Percentiles rank a stretch among this genome's conserved stretches.
Conservation (phyloP, 1,140 invertebrate genomes). For the Helicoverpa armigera region DNA sequence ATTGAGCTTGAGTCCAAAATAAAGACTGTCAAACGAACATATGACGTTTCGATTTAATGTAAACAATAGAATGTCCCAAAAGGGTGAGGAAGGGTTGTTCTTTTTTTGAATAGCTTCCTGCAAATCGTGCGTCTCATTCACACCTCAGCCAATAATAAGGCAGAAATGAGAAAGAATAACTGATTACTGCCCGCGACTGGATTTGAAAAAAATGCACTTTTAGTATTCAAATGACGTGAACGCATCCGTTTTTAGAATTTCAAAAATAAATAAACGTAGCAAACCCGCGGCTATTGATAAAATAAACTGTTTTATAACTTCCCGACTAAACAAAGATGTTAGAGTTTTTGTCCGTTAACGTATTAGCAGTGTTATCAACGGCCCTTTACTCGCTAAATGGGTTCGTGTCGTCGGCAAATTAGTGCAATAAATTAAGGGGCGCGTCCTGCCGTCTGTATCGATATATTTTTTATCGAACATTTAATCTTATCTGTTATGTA, state of each 20-base stretch:
- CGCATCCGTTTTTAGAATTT: constrained; percentile 83
- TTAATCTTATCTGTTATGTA: constrained; percentile 64
- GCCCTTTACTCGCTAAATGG: constrained; percentile 23
- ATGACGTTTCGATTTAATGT: constrained; percentile 67
- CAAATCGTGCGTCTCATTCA: constrained; percentile 66
- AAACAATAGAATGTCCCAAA: constrained; percentile 80
- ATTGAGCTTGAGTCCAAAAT: constrained; percentile 58
- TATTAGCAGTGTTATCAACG: constrained; percentile 46
- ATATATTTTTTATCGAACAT: constrained; percentile 51
- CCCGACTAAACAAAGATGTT: constrained; percentile 68
- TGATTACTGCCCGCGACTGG: constrained; percentile 58
- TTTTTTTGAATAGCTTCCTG: constrained; percentile 84
- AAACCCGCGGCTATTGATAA: constrained; percentile 72
- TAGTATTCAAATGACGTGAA: constrained; percentile 83
- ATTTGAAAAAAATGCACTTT: constrained; percentile 77
- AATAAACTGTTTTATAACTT: constrained; percentile 81
- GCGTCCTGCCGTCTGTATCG: constrained; percentile 40
- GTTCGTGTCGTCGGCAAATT: constrained; percentile 23
- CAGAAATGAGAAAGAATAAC: constrained; percentile 59
- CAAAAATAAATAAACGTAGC: constrained; percentile 76
- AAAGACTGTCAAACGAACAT: constrained; percentile 54
- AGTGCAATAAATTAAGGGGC: constrained; percentile 39
- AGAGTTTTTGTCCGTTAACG: constrained; percentile 54
- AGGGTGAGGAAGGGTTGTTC: constrained; percentile 84
- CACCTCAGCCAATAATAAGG: constrained; percentile 45